Conservation (phyloP, 1,140 invertebrate genomes). For the Hyles euphorbiae region DNA sequence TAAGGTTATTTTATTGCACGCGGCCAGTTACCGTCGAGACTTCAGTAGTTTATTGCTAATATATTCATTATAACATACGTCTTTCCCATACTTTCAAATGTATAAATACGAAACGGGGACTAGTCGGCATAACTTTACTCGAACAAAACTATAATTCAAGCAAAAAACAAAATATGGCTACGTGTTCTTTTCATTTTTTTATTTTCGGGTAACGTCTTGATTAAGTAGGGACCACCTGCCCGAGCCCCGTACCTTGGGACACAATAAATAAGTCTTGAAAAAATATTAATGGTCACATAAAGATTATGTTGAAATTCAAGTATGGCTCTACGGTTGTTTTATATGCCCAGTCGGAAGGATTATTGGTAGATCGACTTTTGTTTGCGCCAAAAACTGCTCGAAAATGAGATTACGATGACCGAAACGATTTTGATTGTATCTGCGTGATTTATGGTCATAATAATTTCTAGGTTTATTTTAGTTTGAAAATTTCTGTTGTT, state of each 20-base stretch:
- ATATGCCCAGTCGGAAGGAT: conserved; percentile 36
- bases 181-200: conserved; percentile 43
- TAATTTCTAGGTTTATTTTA: too few relatives aligned
- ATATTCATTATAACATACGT: conserved; percentile 67
- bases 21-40: conserved; percentile 42
- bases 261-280: conserved; percentile 61
- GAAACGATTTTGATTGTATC: too few relatives aligned
- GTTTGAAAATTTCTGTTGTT: too few relatives aligned
- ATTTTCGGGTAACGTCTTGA: conserved; percentile 72
- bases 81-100: conserved; percentile 66
- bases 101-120: conserved; percentile 60
- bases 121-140: conserved; percentile 52
- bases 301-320: conserved; percentile 61
- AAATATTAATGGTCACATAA: conserved; percentile 67
- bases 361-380: conserved; percentile 27
- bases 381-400: conserved; percentile 25
- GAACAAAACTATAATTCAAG: conserved; percentile 66
- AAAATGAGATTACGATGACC: too few relatives aligned
- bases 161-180: conserved; percentile 63
- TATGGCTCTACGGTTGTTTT: conserved; percentile 44
- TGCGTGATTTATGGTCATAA: too few relatives aligned
- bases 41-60: conserved; percentile 61
- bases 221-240: conserved; percentile 73
- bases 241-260: conserved; percentile 47
- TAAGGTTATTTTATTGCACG: conserved; percentile 45